Base-by-base conservation (phyloP, 2,113 vertebrate species). In the Menura novaehollandiae region DNA sequence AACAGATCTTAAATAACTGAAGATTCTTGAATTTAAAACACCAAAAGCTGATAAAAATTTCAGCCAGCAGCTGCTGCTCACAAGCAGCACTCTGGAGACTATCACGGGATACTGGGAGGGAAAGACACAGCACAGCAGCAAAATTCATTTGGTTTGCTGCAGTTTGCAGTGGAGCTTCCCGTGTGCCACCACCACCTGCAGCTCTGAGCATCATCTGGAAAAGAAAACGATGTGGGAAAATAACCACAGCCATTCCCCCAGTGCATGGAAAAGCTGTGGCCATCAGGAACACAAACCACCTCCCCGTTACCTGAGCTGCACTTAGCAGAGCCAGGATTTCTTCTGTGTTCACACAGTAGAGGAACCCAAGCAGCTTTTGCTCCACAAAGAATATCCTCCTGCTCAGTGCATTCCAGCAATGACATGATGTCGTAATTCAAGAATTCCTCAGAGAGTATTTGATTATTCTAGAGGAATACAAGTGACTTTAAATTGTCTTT, bases 61-160 rank as follows among this genome's bases (percentile, higher is more conserved):
- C 96, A 96, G 93, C 83, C 93, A 96, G 94, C 97, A 98, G 97
- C 96, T 98, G 96, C 95, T 96, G 92, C 59, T 91, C 13, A 47
- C 73, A 86, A 95, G 81, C n/a, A 10, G 81, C 64, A 85, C 96
- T 93, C 91, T 56, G 62, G 97, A 97, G 97, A 73, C 52, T 96
- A 88, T 60, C 85, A 39, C 2, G 3, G 85, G 91, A 67, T n/a
- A 76, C 47, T 7, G 44, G 91, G 77, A 95, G 71, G 69, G 68
- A 53, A 75, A 52, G 63, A 24, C 85, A 39, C 89, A 97, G 91
- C 92, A 63, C 7, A 75, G 83, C 79, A 93, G 56, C 58, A 80
- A 84, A 80, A 90, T 64, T 77, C 85, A 44, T 21, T 32, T 13
- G 10, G 73, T 93, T 51, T 76, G 72, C 47, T 66, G 81, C 93